Evolutionary conservation across 2,113 vertebrate species (phyloP).

Genomic region (Lepidothrix coronata): DNA sequence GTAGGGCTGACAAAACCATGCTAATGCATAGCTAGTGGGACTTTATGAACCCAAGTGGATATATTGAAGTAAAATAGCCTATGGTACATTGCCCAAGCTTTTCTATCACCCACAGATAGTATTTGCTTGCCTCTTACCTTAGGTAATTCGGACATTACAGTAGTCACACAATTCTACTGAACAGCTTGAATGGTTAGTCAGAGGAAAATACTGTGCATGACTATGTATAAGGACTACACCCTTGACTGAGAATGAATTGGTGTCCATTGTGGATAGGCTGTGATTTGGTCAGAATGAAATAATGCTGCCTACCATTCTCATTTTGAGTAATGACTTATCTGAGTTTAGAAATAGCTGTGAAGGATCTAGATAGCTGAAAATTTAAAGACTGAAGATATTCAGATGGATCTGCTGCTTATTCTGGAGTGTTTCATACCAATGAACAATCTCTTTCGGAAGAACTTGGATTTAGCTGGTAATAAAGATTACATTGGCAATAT

Average conservation of each 20-base stretch:
- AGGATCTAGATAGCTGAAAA: background rate
- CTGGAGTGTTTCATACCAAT: background rate
- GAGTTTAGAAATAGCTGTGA: background rate
- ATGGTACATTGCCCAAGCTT: fast-evolving
- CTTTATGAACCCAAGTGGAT: background rate
- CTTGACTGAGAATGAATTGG: background rate
- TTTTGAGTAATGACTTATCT: background rate
- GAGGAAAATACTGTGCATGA: background rate
- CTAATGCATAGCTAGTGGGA: background rate
- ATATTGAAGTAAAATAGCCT: background rate
- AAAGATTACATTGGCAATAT: background rate
- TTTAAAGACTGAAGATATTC: background rate
- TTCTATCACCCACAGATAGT: background rate
- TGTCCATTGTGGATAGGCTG: background rate
- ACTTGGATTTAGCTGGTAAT: background rate
- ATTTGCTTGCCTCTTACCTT: background rate
- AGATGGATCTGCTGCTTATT: background rate
- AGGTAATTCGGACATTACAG: background rate
- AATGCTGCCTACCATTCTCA: background rate
- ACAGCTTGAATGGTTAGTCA: background rate
- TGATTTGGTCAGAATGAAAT: background rate
- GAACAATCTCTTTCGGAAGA: background rate
- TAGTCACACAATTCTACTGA: background rate
- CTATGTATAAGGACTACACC: background rate
- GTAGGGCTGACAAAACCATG: background rate